Evolutionary conservation across 2,888 invertebrate species (phyloP).

Genomic region (Meandrusa payeni): DNA sequence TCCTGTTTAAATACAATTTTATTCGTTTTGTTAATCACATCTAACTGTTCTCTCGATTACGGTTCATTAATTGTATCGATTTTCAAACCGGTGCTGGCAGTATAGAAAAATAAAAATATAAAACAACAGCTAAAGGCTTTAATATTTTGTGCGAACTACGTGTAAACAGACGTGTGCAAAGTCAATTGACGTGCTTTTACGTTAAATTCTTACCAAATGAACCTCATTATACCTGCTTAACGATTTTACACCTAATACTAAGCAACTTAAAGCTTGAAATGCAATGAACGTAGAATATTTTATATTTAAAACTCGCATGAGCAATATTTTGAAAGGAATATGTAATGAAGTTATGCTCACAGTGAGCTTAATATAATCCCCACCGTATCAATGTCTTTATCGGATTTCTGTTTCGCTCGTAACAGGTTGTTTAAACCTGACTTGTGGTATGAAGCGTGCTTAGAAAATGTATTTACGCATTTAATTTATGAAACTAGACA

Average conservation of each 20-base stretch:
- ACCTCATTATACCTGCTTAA: background rate
- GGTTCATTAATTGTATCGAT: no score
- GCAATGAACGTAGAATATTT: background rate
- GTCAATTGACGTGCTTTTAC: conserved; percentile 9
- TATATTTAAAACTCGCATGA: conserved; percentile 12
- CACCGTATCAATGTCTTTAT: conserved; percentile 21
- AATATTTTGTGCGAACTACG: background rate
- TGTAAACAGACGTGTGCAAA: background rate
- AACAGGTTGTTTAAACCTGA: conserved; percentile 6
- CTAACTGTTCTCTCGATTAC: no score
- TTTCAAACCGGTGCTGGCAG: no score
- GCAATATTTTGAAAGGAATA: conserved; percentile 19
- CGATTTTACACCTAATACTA: background rate
- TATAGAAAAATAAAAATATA: no score
- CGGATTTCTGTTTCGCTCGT: conserved; percentile 8
- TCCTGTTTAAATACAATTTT: no score
- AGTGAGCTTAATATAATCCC: conserved; percentile 14
- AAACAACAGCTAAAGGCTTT: background rate
- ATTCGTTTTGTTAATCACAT: no score
- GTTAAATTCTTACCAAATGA: conserved; percentile 13
- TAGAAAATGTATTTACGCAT: no score
- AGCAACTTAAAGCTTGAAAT: background rate
- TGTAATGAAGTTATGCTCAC: conserved; percentile 20
- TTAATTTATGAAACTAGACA: no score
- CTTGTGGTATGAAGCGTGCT: background rate